phyloP scores from a whole-genome alignment of 2,113 vertebrate genomes.

The Festucalex cinctus region DNA sequence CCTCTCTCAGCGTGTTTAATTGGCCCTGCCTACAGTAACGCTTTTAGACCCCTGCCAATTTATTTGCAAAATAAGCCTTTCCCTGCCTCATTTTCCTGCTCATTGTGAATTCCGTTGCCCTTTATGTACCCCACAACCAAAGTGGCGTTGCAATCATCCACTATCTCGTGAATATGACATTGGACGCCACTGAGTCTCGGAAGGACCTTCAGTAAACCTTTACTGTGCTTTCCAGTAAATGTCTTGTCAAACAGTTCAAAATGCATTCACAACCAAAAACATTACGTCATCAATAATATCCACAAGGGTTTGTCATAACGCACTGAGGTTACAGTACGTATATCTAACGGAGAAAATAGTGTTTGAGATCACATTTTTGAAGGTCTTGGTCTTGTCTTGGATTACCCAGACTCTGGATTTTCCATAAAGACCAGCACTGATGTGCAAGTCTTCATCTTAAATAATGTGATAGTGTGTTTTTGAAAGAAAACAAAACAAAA shows the following conservation, averaged over 20 bases:
- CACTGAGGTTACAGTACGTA: too few relatives aligned
- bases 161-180: conserved; percentile 45
- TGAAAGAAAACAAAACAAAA: too few relatives aligned
- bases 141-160: conserved; percentile 49
- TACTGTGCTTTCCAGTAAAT: conserved; percentile 24
- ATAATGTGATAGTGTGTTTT: too few relatives aligned
- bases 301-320: too few relatives aligned
- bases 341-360: too few relatives aligned
- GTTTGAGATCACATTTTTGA: too few relatives aligned
- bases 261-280: background rate
- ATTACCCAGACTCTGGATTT: too few relatives aligned
- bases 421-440: too few relatives aligned
- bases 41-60: conserved; percentile 41
- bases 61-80: conserved; percentile 51
- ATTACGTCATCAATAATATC: too few relatives aligned
- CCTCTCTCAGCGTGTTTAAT: conserved; percentile 32
- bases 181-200: conserved; percentile 36
- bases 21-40: conserved; percentile 31
- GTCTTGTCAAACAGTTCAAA: conserved; percentile 14
- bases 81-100: conserved; percentile 38
- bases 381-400: too few relatives aligned
- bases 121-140: conserved; percentile 35
- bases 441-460: too few relatives aligned
- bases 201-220: conserved; percentile 29
- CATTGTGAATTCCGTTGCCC: conserved; percentile 38